Base-by-base conservation (phyloP, 2,113 vertebrate genomes). In the Nerophis ophidion region DNA sequence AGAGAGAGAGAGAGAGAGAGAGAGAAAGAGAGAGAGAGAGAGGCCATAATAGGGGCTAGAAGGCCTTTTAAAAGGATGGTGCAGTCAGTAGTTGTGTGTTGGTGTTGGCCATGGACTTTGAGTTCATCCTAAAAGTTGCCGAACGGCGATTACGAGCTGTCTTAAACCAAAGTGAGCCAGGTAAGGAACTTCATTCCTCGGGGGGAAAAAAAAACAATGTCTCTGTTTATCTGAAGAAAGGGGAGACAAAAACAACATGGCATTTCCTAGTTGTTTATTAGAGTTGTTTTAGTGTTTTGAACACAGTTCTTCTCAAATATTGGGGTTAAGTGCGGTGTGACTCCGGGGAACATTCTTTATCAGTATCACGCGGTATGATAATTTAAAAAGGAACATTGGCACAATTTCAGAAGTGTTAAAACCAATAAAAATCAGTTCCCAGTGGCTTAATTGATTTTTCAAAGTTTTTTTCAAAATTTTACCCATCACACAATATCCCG, bases 141-240 rank as follows among this genome's bases (percentile, higher is more conserved):
- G 85, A 87, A 60, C 76, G 57, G 55, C 79, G 76, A 66, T 47
- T 87, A 57, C 81, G 76, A 38, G 52, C 63, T n/a, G 80, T 76
- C 75, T 45, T 85, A 64, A 80, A 83, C 8, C 68, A 35, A 81
- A 17, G 13, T 35, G 77, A 76, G 14, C 2, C 69, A 75, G 85
- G 85, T 87, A 82, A 77, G 85, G n/a, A 0, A 1, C 19, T 57
- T 62, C 35, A 19, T 19, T 5, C 4, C n/a, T 9, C 2, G 7
- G 13, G 7, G 33, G 33, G 7, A 7, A 9, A n/a, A n/a, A 15
- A n/a, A n/a, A 15, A 14, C 26, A 3, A 26, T 51, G 50, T 12
- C 2, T 13, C 4, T 33, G 3, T 35, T 8, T 36, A 38, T 55
- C n/a, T 40, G 14, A 40, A 17, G 9, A 38, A 12, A 26, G 50